Evolutionary conservation across 2,797 vertebrate species (phyloP), one percentile per base, ranked within the genome.

Genomic region (Arrhamphus sclerolepis): DNA sequence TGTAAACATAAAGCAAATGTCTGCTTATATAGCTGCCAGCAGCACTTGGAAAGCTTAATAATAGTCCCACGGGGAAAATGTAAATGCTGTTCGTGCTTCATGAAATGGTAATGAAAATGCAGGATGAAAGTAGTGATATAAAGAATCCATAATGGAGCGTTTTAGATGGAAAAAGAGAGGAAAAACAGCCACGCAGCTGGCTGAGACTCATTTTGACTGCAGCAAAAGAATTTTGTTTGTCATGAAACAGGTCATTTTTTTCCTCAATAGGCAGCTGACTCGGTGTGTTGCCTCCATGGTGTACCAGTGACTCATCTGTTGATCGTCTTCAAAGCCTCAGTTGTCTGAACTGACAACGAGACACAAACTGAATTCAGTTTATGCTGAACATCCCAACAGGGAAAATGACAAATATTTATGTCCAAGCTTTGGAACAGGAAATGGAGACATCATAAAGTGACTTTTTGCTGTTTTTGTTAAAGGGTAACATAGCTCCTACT

Each of bases 41-140:
- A 40, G 80, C 65, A 74, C 63, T 72, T 65, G 53, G 63, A 82
- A 88, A 87, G 91, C 92, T 83, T 90, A 91, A 91, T 90, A 83
- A 93, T 90, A 19, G 90, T 86, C 79, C 81, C 86, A 82, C 83
- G 82, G 89, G 90, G 84, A 90, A 81, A 77, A 81, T 80, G 75
- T 54, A 40, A 59, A 70, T 49, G 44, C 62, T 44, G 52, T 58
- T 38, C 22, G 20, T 47, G 11, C 26, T 62, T 62, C 8, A 17
- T 41, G 58, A 50, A 42, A 50, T 50, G 20, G 46, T 49, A 39
- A 51, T 63, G 19, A 56, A 69, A 70, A 72, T 40, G 47, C 49
- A 49, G 24, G 20, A 11, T 14, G 18, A 29, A 68, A 50, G 40
- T 24, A 4, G 39, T 49, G 42, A 58, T 22, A 39, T 39, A 70